Evolutionary conservation across 1,140 invertebrate species (phyloP), one percentile per base, ranked within the genome.

Genomic region (Meloidogyne floridensis): DNA sequence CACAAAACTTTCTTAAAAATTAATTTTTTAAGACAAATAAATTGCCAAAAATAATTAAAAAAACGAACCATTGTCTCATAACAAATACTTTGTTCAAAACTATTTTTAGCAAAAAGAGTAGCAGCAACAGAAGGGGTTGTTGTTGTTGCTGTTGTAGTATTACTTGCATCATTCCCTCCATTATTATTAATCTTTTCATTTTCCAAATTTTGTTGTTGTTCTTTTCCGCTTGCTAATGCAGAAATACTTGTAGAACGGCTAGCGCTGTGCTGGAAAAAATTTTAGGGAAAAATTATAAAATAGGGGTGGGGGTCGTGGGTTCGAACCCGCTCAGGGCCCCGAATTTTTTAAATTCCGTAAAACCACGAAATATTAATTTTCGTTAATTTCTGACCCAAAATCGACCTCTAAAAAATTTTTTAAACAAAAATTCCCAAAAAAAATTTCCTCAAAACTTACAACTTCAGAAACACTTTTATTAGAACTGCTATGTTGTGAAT

Each of bases 101-200:
- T 81, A 72, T 81, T 81, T 56, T 81, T 81, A 11, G 80, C 75
- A 56, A 81, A 71, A 9, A 81, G 43, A 15, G 74, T 42, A 1
- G 69, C 47, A n/a, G 80, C 74, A 59, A 71, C 32, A 2, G 80
- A 81, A 42, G 72, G 47, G 5, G 18, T n/a, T 15, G 13, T 72
- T 18, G 18, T 11, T 3, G 56, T 20, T 18, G 13, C 18, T 47
- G 8, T 47, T 54, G 6, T 47, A 32, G 32, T 32, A 32, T 42
- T 42, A 7, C 7, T 11, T 59, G 32, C 56, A 9, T 56, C 18
- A 59, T 65, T 77, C 15, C 32, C 75, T 56, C 15, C 53, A 32
- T 56, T 43, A 54, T 42, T 56, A 42, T 77, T 32, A 32, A 1
- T 59, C 3, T 75, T 65, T 65, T n/a, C 59, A n/a, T 3, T n/a